Evolutionary conservation across 1,140 invertebrate genomes (phyloP).

Genomic region (Steinernema feltiae): DNA sequence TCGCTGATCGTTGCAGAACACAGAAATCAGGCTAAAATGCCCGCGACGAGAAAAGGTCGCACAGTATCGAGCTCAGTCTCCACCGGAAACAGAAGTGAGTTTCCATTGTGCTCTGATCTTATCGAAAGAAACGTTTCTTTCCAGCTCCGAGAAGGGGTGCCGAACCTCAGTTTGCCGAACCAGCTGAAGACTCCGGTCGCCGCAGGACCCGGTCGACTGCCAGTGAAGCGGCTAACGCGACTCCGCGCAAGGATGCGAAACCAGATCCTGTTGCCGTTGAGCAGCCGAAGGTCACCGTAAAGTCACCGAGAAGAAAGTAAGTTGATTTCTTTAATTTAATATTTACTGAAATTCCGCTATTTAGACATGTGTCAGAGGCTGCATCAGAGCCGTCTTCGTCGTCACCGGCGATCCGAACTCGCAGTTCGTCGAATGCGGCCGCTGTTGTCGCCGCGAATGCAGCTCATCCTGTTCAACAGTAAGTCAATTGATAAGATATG

Average conservation of each 20-base stretch:
- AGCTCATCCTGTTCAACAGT: background rate
- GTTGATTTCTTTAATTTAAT: background rate
- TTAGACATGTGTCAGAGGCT: background rate
- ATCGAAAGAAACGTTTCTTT: background rate
- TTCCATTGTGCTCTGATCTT: background rate
- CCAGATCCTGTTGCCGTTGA: background rate
- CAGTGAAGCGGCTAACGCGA: background rate
- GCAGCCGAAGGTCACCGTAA: background rate
- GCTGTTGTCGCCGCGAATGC: background rate
- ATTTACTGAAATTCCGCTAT: background rate
- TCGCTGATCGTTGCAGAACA: no score
- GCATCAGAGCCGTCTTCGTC: background rate
- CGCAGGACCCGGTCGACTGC: slow-evolving; percentile 6
- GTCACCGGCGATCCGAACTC: background rate
- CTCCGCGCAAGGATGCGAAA: background rate
- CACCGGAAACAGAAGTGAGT: background rate
- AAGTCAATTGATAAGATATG: background rate
- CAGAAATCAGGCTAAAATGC: background rate
- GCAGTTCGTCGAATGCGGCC: background rate
- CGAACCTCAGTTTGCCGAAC: background rate
- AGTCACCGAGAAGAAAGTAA: background rate
- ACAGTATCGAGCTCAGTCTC: background rate
- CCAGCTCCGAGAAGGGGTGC: background rate
- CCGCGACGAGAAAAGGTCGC: background rate
- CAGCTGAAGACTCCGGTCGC: background rate